Conservation (phyloP, 2,888 invertebrate species). For the Pollenia labialis region DNA sequence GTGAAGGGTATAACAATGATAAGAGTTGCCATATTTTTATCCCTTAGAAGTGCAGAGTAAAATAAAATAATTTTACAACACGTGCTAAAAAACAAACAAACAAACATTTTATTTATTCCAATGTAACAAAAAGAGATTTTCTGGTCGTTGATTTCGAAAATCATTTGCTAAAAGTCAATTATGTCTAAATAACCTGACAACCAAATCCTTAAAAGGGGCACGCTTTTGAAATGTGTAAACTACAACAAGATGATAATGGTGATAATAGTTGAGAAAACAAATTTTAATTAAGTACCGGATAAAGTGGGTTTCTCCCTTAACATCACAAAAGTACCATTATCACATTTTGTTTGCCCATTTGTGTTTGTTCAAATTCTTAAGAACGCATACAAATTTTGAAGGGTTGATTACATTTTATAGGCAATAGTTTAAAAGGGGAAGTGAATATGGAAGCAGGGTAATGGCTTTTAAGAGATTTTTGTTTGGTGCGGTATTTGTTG, state of each 20-base stretch:
- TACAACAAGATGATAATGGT: constrained; percentile 16
- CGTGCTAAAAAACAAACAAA: constrained; percentile 66
- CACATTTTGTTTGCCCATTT: constrained; percentile 18
- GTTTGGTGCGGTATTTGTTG: neutral
- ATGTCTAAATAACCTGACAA: constrained; percentile 12
- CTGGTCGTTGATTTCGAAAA: constrained; percentile 44
- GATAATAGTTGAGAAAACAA: constrained; percentile 38
- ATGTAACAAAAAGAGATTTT: constrained; percentile 27
- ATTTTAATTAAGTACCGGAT: constrained; percentile 34
- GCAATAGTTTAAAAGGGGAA: neutral
- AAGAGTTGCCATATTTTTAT: no score
- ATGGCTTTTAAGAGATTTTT: neutral
- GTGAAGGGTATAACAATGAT: no score
- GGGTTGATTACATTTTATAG: neutral
- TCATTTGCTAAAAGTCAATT: constrained; percentile 43
- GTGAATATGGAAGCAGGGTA: neutral
- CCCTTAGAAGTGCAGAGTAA: neutral
- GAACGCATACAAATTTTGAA: neutral
- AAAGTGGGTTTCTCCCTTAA: constrained; percentile 12
- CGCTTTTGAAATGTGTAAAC: neutral
- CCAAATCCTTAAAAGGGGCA: neutral
- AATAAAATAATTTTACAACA: constrained; percentile 46
- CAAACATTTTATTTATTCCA: constrained; percentile 20
- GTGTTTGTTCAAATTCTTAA: constrained; percentile 40
- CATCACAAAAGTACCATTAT: neutral